A percentile compares a stretch with the other conserved stretches of the same genome.
phyloP scores from a whole-genome alignment of 1,140 invertebrate genomes.

The Trachymyrmex cornetzi region DNA sequence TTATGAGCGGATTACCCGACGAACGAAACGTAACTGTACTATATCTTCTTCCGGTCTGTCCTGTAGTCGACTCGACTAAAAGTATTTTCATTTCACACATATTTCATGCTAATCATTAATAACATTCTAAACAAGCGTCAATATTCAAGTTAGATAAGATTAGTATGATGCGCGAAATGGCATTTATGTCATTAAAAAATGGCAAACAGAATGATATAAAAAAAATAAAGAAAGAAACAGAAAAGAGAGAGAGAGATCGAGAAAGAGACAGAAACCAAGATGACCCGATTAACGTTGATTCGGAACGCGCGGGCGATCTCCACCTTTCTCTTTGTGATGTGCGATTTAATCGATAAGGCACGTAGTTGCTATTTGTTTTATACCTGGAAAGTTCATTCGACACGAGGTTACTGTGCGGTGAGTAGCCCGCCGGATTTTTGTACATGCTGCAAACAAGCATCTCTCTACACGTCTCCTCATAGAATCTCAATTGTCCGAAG shows the following conservation, averaged over 20 bases:
- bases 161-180: neutral
- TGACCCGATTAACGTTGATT: conserved; percentile 68
- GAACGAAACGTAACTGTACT: neutral
- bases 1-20: neutral
- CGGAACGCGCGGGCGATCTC: conserved; percentile 67
- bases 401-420: conserved; percentile 94
- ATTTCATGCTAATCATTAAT: neutral
- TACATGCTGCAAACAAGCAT: conserved; percentile 94
- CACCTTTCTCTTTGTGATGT: conserved; percentile 83
- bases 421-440: conserved; percentile 91
- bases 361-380: conserved; percentile 39
- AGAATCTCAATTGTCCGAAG: conserved; percentile 89
- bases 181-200: conserved; percentile 5
- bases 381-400: conserved; percentile 95
- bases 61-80: neutral
- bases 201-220: conserved; percentile 41
- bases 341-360: conserved; percentile 31
- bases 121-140: neutral
- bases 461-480: conserved; percentile 91
- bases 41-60: conserved; percentile 10
- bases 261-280: conserved; percentile 59
- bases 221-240: conserved; percentile 59
- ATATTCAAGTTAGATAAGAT: neutral
- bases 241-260: conserved; percentile 55
- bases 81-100: neutral